These are phyloP conservation scores for Phymorhynchus buccinoides DNA, from an alignment of 1,140 invertebrate genomes.

Conservation along the genomic window DNA sequence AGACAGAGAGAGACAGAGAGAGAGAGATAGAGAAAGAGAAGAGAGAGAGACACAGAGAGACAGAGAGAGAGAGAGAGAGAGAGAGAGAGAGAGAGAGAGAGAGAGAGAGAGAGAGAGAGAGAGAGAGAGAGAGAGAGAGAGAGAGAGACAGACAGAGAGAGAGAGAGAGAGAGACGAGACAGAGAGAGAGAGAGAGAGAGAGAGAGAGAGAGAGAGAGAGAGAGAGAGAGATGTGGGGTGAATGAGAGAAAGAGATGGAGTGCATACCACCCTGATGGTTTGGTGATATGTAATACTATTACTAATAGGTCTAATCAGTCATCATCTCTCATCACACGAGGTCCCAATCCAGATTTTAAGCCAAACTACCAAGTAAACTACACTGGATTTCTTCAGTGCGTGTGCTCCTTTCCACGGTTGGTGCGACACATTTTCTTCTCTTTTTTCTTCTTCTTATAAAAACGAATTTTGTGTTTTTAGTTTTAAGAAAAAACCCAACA, in stretches of 20 bases:
- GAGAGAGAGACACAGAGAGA: neutral
- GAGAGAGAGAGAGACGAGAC: neutral
- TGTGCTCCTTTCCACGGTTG: no score
- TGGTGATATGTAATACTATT: neutral
- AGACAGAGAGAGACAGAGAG: neutral
- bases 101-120: neutral
- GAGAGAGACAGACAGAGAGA: neutral
- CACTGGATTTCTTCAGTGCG: no score
- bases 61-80: neutral
- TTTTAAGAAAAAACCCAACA: no score
- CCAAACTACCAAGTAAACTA: no score
- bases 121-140: slow-evolving; percentile 4
- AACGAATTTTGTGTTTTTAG: no score
- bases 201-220: neutral
- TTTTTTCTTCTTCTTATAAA: no score
- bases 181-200: neutral
- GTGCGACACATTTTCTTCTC: no score
- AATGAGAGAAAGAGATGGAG: neutral
- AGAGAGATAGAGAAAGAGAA: neutral
- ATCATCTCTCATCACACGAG: neutral
- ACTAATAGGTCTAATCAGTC: neutral
- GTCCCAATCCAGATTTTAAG: neutral
- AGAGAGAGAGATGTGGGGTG: neutral
- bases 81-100: neutral
- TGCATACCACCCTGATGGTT: neutral